Conservation (phyloP, 2,797 vertebrate species). For the Lophius americanus region DNA sequence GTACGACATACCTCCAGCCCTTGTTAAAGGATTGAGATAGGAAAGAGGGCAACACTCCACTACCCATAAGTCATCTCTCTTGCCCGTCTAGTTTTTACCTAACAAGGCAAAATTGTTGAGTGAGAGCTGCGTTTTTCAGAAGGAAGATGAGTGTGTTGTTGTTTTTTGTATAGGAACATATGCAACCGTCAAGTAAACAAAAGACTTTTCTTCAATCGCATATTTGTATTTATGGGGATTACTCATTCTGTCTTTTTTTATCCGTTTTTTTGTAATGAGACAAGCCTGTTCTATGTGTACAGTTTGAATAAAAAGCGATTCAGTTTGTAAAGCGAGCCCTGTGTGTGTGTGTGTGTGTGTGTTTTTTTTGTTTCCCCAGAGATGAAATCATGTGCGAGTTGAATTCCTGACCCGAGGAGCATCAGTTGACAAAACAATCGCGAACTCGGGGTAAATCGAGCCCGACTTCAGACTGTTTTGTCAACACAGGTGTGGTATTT, state of each 20-base stretch:
- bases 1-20: slow-evolving; percentile 64
- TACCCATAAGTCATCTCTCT: slow-evolving; percentile 21
- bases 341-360: slow-evolving; percentile 38
- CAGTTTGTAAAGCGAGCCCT: slow-evolving; percentile 73
- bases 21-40: slow-evolving; percentile 35
- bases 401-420: slow-evolving; percentile 2
- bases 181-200: slow-evolving; percentile 66
- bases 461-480: slow-evolving; percentile 19
- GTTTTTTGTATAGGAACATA: slow-evolving; percentile 52
- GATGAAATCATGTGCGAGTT: background rate
- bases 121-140: slow-evolving; percentile 57
- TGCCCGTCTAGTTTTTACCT: slow-evolving; percentile 14
- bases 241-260: slow-evolving; percentile 84
- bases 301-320: slow-evolving; percentile 84
- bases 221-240: slow-evolving; percentile 76
- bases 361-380: too few species aligned
- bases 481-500: slow-evolving; percentile 17
- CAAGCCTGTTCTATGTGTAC: slow-evolving; percentile 81
- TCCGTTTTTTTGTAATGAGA: slow-evolving; percentile 65
- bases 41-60: slow-evolving; percentile 25
- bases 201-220: slow-evolving; percentile 56
- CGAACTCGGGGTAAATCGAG: background rate
- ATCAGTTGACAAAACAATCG: slow-evolving; percentile 20
- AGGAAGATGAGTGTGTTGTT: slow-evolving; percentile 55
- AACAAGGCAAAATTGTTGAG: slow-evolving; percentile 45